phyloP scores from a whole-genome alignment of 1,140 invertebrate species.

The Drosophila guanche region DNA sequence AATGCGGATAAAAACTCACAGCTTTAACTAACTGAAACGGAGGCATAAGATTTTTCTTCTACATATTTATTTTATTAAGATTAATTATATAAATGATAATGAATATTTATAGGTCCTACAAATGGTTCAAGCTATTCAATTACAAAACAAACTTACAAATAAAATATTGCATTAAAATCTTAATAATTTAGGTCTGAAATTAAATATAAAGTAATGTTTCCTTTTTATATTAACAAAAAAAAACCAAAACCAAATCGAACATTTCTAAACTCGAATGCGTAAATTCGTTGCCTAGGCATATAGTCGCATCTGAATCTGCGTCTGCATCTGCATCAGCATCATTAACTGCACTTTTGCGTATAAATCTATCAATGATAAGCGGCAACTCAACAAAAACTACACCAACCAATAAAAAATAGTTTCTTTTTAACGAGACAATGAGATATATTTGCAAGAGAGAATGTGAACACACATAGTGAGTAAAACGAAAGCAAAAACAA shows the following conservation, averaged over 20 bases:
- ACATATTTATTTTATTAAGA: constrained; percentile 81
- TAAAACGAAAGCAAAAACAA: constrained; percentile 45
- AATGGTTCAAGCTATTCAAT: constrained; percentile 79
- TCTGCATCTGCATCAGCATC: constrained; percentile 52
- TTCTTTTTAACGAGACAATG: constrained; percentile 51
- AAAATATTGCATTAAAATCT: constrained; percentile 74
- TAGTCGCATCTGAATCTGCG: constrained; percentile 59
- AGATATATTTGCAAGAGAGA: constrained; percentile 37
- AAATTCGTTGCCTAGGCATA: constrained; percentile 61
- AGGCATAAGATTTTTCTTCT: constrained; percentile 82
- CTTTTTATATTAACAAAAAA: constrained; percentile 71
- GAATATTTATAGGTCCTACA: constrained; percentile 75
- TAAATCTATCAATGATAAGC: constrained; percentile 67
- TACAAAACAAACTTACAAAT: constrained; percentile 63
- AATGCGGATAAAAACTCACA: constrained; percentile 82
- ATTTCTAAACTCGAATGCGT: constrained; percentile 47
- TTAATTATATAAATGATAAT: constrained; percentile 68
- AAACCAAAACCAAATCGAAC: constrained; percentile 36
- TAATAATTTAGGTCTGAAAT: constrained; percentile 73
- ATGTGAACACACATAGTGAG: constrained; percentile 21
- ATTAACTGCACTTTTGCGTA: constrained; percentile 59
- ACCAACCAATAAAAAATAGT: constrained; percentile 41
- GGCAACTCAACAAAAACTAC: constrained; percentile 50
- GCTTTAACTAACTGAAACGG: constrained; percentile 79
- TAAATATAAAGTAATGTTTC: constrained; percentile 67